These are phyloP conservation scores for Hormaphis cornu DNA, from an alignment of 1,140 invertebrate species.

Conservation along the genomic window DNA sequence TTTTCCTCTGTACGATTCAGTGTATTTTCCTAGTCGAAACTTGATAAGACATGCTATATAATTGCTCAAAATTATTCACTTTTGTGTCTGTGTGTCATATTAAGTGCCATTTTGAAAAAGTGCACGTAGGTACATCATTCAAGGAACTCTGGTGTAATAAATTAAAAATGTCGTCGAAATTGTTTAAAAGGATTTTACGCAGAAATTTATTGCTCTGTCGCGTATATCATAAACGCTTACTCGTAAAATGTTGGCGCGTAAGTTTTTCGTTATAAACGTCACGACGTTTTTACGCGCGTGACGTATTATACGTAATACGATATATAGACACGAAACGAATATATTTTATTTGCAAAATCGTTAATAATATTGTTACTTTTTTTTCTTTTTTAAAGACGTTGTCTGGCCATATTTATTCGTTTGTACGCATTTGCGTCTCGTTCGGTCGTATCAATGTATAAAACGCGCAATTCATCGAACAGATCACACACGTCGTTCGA, in stretches of 20 bases:
- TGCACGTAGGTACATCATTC: not conserved
- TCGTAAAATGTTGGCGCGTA: no score
- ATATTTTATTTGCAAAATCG: not conserved
- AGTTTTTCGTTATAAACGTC: not conserved
- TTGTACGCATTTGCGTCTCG: no score
- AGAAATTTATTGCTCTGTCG: conserved; percentile 6
- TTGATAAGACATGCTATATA: not conserved
- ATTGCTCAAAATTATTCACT: not conserved
- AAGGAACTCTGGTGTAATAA: conserved; percentile 6
- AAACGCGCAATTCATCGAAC: no score
- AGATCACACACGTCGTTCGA: no score
- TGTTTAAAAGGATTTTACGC: conserved; percentile 8
- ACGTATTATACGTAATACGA: not conserved
- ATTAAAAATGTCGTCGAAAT: not conserved
- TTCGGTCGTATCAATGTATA: no score
- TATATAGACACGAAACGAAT: not conserved
- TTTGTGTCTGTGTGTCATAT: not conserved
- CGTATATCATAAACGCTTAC: not conserved
- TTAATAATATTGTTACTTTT: no score
- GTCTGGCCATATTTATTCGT: no score
- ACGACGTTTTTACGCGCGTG: no score
- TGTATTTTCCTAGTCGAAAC: no score
- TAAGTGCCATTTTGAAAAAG: not conserved
- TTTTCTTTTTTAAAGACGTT: no score
- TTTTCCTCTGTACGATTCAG: no score